Evolutionary conservation across 2,888 invertebrate genomes (phyloP).

Genomic region (Cephus pulcher): DNA sequence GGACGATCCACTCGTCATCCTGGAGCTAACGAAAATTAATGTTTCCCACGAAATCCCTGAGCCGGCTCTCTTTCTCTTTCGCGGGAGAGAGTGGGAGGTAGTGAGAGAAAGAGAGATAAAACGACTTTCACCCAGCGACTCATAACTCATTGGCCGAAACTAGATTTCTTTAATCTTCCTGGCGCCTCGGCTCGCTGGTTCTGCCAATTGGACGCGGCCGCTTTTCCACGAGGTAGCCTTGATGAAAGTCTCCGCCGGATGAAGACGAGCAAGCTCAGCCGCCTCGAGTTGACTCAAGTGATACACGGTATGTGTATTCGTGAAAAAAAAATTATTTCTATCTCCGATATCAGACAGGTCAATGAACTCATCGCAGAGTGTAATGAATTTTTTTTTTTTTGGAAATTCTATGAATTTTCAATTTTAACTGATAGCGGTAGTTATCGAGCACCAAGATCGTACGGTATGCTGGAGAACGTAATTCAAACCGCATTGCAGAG

Average conservation of each 20-base stretch:
- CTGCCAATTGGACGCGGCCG: background rate
- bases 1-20: conserved; percentile 5
- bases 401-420: background rate
- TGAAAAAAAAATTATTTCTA: background rate
- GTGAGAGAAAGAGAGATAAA: background rate
- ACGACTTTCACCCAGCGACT: conserved; percentile 1
- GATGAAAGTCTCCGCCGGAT: background rate
- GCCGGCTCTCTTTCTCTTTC: background rate
- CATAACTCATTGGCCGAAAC: conserved; percentile 9
- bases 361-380: background rate
- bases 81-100: background rate
- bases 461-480: conserved; percentile 17
- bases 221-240: background rate
- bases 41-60: background rate
- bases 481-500: conserved; percentile 37
- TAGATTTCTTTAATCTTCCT: conserved; percentile 1
- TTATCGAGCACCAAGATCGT: background rate
- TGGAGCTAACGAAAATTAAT: conserved; percentile 6
- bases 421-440: background rate
- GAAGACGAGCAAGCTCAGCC: background rate
- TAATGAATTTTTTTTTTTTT: too few species aligned
- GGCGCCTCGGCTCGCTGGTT: background rate
- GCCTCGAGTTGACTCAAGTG: background rate
- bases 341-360: background rate
- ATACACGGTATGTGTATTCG: background rate